Conservation (phyloP, 2,888 invertebrate species). For the Melanophora roralis region DNA sequence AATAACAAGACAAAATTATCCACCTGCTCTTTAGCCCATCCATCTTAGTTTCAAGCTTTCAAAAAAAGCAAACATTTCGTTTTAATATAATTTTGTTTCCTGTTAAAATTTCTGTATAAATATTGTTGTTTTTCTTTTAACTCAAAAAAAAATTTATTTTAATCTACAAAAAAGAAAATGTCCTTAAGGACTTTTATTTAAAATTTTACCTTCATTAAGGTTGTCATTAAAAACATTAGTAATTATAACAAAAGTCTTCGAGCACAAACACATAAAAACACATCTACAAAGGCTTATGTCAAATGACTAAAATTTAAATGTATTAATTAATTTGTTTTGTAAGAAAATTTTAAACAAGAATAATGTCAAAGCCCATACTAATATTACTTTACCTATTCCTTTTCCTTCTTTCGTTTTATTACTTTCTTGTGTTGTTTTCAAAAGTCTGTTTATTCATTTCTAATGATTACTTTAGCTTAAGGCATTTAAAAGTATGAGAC, state of each 20-base stretch:
- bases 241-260: conserved; percentile 1
- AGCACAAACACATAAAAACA: neutral
- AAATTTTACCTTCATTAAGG: conserved; percentile 26
- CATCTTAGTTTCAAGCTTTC: neutral
- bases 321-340: conserved; percentile 17
- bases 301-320: neutral
- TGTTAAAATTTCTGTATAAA: neutral
- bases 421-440: neutral
- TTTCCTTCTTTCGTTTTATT: neutral
- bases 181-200: conserved; percentile 14
- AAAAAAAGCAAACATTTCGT: neutral
- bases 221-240: conserved; percentile 46
- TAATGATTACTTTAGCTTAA: conserved; percentile 14
- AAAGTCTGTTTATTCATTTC: neutral
- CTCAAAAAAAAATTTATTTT: neutral
- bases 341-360: neutral
- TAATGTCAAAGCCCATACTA: neutral
- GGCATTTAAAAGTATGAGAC: neutral
- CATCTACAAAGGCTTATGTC: neutral
- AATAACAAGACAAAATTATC: too few species aligned
- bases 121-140: too few species aligned
- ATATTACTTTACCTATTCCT: neutral
- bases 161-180: neutral
- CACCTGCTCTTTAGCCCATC: too few species aligned
- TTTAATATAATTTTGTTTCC: neutral